Percentiles rank a stretch among this genome's conserved stretches.
Evolutionary conservation across 2,797 vertebrate genomes (phyloP).

Genomic region (Takifugu ocellatus): DNA sequence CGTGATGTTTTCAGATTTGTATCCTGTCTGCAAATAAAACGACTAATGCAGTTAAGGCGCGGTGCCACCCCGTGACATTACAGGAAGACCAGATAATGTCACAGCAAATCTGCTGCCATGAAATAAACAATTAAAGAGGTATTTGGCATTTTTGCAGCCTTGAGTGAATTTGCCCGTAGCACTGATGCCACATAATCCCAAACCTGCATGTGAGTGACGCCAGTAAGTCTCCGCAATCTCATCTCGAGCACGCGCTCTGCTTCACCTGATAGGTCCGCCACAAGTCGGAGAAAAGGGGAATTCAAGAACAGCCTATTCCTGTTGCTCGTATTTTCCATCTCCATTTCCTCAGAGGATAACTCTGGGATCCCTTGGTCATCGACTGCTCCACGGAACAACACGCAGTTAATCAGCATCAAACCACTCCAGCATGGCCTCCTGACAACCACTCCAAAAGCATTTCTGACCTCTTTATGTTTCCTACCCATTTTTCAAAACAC

Average conservation of each 20-base stretch:
- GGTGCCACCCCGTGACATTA: slow-evolving; percentile 13
- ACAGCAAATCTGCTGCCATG: slow-evolving; percentile 19
- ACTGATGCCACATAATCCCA: background rate
- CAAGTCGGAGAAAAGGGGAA: too few relatives aligned
- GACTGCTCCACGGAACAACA: too few relatives aligned
- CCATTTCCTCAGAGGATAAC: too few relatives aligned
- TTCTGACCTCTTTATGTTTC: too few relatives aligned
- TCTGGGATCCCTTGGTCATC: too few relatives aligned
- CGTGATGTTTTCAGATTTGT: slow-evolving; percentile 11
- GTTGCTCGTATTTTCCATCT: too few relatives aligned
- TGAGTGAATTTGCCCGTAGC: background rate
- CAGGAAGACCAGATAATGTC: slow-evolving; percentile 31
- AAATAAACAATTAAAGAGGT: slow-evolving; percentile 34
- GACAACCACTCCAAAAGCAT: too few relatives aligned
- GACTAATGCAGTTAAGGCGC: slow-evolving; percentile 18
- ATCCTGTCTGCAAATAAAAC: slow-evolving; percentile 24
- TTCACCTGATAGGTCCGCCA: background rate
- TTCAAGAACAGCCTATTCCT: too few relatives aligned
- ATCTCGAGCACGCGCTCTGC: background rate
- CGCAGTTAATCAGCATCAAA: too few relatives aligned
- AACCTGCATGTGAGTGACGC: background rate
- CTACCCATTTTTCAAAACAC: too few relatives aligned
- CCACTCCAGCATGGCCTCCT: too few relatives aligned
- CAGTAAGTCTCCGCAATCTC: too few relatives aligned
- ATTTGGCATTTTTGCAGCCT: slow-evolving; percentile 12